These are phyloP conservation scores for Eumeta japonica DNA, from an alignment of 1,140 invertebrate species.

Conservation along the genomic window DNA sequence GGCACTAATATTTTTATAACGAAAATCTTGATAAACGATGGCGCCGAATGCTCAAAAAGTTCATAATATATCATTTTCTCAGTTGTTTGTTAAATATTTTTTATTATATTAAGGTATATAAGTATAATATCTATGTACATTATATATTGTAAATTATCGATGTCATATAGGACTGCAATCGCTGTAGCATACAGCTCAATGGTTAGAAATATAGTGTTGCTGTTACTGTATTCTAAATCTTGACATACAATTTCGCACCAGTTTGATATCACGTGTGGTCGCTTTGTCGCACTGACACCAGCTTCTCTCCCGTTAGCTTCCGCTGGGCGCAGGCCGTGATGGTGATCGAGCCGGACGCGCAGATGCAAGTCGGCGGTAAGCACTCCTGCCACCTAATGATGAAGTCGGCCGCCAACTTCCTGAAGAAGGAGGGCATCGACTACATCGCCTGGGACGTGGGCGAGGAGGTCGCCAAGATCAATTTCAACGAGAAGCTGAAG, in stretches of 20 bases:
- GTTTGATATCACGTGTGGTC: conserved; percentile 17
- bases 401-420: conserved; percentile 64
- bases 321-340: conserved; percentile 69
- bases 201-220: too few species aligned
- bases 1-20: too few species aligned
- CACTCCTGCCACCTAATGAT: conserved; percentile 69
- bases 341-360: conserved; percentile 69
- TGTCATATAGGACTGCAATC: too few species aligned
- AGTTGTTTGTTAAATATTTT: too few species aligned
- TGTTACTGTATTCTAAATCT: too few species aligned
- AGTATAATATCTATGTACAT: too few species aligned
- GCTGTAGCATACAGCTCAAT: too few species aligned
- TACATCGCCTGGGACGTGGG: conserved; percentile 57
- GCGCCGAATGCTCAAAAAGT: too few species aligned
- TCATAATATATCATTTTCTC: too few species aligned
- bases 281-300: conserved; percentile 26
- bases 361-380: conserved; percentile 63
- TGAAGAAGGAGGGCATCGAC: conserved; percentile 58
- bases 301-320: conserved; percentile 58
- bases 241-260: conserved; percentile 4
- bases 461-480: conserved; percentile 60
- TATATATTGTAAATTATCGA: too few species aligned
- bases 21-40: too few species aligned
- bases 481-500: conserved; percentile 51
- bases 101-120: too few species aligned